These are phyloP conservation scores for Andrena haemorrhoa DNA, from an alignment of 2,888 invertebrate species.

Conservation along the genomic window DNA sequence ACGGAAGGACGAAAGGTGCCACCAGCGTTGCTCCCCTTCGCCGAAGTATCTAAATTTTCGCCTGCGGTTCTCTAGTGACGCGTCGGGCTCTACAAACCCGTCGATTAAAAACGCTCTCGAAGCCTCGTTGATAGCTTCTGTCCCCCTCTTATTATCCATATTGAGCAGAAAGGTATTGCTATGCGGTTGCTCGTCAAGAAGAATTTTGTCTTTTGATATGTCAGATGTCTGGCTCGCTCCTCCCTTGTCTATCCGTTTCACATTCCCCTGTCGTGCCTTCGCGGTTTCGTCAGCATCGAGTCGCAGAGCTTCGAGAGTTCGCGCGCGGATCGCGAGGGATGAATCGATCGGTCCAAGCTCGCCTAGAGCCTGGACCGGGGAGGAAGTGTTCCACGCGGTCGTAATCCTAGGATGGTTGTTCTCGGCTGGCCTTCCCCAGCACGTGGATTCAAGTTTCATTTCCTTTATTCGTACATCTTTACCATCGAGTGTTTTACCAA, in stretches of 20 bases:
- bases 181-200: constrained; percentile 73
- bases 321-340: not conserved
- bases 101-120: constrained; percentile 68
- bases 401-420: not conserved
- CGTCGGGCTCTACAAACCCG: constrained; percentile 44
- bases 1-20: too few species aligned
- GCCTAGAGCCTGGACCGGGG: not conserved
- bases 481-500: constrained; percentile 6
- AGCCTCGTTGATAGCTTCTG: constrained; percentile 58
- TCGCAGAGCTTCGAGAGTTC: not conserved
- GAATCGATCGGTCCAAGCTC: not conserved
- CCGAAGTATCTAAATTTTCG: constrained; percentile 32
- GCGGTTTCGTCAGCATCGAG: too few species aligned
- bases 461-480: not conserved
- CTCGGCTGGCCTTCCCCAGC: not conserved
- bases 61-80: constrained; percentile 23
- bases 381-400: not conserved
- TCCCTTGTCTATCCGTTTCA: not conserved
- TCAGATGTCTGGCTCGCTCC: constrained; percentile 70
- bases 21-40: not conserved
- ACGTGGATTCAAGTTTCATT: not conserved
- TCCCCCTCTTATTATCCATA: constrained; percentile 73
- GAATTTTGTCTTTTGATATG: constrained; percentile 80
- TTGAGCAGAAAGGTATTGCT: constrained; percentile 83
- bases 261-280: too few species aligned